Base-by-base conservation (phyloP, 2,888 invertebrate genomes). In the Pelosia muscerda region DNA sequence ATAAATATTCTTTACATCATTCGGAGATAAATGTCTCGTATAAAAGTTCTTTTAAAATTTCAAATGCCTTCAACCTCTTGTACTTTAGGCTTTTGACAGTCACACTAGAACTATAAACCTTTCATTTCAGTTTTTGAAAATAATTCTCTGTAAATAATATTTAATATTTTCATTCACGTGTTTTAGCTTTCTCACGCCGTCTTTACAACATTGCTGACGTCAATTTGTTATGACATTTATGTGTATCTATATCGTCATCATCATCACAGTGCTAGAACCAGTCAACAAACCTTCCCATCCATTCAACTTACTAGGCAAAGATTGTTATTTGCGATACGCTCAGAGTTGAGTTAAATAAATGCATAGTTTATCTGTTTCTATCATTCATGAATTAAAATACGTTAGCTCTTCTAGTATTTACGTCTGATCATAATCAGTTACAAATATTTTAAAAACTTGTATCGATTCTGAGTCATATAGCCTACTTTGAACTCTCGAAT, bases 1-100 rank as follows among this genome's bases (percentile, higher is more conserved):
- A 74, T 75, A 76, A 70, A 74, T 82, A 74, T 75, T 67, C 63
- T 60, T 78, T 72, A 72, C 68, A 74, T 60, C 72, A 74, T 71
- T 68, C 70, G 66, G 65, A 77, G 34, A 76, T 66, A 69, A 60
- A 73, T 71, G 71, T 49, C 26, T 28, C 31, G 67, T 42, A 64
- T 65, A 61, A 71, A 75, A 63, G 15, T 19, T 61, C 31, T 69
- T 66, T 54, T 31, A 64, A 67, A 54, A 60, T n/a, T 25, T 68
- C 34, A 15, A 8, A 64, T 19, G 53, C 53, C 13, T 71, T 65
- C 11, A 13, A 59, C 28, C 10, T 57, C 66, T 65, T 66, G 19
- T 26, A 34, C 49, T 28, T 34, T 31, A 19, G 3, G 19, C 31
- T 71, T 69, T 68, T 68, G 62, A 67, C 63, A 53, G 66, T 22